Evolutionary conservation across 2,797 vertebrate species (phyloP).

Genomic region (Pipistrellus nathusii): DNA sequence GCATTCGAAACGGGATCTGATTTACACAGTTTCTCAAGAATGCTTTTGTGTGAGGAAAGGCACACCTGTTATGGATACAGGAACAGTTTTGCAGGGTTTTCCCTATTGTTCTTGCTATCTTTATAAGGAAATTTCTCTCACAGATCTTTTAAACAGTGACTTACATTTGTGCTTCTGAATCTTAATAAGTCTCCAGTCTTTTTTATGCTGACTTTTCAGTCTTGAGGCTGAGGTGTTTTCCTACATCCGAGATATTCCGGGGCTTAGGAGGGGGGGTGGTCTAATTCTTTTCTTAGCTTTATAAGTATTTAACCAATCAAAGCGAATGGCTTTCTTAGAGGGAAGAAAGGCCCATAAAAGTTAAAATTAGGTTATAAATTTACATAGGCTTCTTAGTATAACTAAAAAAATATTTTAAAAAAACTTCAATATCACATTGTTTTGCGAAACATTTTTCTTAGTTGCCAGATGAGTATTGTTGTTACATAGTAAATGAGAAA

Average conservation of each 20-base stretch:
- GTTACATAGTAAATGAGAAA: constrained; percentile 30
- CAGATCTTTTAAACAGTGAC: constrained; percentile 73
- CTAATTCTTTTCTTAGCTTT: constrained; percentile 43
- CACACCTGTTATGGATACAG: constrained; percentile 70
- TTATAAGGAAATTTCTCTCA: constrained; percentile 65
- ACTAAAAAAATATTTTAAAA: background rate
- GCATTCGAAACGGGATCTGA: constrained; percentile 81
- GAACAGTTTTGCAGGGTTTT: constrained; percentile 62
- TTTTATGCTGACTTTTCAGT: constrained; percentile 71
- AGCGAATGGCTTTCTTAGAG: constrained; percentile 67
- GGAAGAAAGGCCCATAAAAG: constrained; percentile 60
- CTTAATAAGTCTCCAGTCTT: constrained; percentile 70
- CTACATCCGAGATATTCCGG: constrained; percentile 41
- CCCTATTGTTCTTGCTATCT: constrained; percentile 54
- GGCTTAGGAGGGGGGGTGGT: constrained; percentile 29
- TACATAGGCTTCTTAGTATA: constrained; percentile 55
- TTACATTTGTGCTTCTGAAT: constrained; percentile 70
- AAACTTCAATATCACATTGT: constrained; percentile 29
- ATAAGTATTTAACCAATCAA: constrained; percentile 64
- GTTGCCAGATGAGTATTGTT: constrained; percentile 36
- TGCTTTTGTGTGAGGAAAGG: constrained; percentile 71
- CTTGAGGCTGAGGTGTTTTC: constrained; percentile 40
- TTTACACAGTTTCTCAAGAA: constrained; percentile 78
- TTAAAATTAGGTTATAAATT: constrained; percentile 74
- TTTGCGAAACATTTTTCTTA: constrained; percentile 52